phyloP scores from a whole-genome alignment of 2,113 vertebrate genomes.

The Elephantulus edwardii region DNA sequence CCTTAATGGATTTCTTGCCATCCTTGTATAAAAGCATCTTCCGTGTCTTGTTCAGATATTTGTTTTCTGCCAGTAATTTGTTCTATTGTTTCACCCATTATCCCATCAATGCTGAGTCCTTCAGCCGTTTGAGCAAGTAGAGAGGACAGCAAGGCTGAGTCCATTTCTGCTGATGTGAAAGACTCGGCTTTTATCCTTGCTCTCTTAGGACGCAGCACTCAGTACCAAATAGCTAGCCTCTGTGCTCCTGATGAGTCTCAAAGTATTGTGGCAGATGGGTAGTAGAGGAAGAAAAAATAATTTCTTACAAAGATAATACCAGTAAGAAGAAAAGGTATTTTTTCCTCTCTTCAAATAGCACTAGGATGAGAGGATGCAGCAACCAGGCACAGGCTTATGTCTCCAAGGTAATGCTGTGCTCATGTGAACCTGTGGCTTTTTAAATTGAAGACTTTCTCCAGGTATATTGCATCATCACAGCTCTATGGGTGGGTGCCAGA shows the following conservation, averaged over 20 bases:
- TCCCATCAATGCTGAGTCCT: neutral
- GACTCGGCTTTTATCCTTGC: neutral
- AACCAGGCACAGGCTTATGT: neutral
- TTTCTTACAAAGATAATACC: neutral
- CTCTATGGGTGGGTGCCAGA: neutral
- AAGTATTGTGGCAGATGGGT: neutral
- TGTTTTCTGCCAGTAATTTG: conserved; percentile 34
- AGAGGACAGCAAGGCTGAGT: neutral
- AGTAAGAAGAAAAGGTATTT: neutral
- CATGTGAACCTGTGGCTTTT: neutral
- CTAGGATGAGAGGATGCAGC: neutral
- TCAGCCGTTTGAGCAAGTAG: neutral
- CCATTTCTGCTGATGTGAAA: neutral
- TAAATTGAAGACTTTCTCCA: neutral
- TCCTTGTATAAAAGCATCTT: conserved; percentile 48
- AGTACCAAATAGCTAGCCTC: neutral
- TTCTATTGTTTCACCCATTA: conserved; percentile 29
- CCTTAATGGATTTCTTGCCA: conserved; percentile 64
- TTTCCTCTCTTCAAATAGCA: neutral
- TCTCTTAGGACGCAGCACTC: neutral
- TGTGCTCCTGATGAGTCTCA: neutral
- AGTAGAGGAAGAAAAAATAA: neutral
- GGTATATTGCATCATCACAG: fast-evolving
- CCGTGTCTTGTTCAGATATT: conserved; percentile 39
- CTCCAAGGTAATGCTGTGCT: fast-evolving